phyloP scores from a whole-genome alignment of 2,888 invertebrate genomes.

The Diabrotica balteata region DNA sequence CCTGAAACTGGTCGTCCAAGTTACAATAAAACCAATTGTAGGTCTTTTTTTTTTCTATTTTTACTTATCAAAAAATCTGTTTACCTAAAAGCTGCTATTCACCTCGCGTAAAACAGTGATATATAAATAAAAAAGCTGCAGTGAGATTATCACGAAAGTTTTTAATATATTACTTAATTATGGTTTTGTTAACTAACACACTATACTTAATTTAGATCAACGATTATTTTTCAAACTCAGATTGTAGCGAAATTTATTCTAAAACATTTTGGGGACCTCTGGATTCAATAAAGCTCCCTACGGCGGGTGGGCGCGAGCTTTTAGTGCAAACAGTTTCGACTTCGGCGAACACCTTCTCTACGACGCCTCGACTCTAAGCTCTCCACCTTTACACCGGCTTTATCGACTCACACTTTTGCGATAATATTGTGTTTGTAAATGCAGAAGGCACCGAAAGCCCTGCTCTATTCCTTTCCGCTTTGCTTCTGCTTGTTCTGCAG shows the following conservation, averaged over 20 bases:
- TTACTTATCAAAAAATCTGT: too few relatives aligned
- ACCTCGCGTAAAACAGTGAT: too few relatives aligned
- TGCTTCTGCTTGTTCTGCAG: neutral
- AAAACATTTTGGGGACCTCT: slow-evolving; percentile 32
- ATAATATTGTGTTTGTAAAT: slow-evolving; percentile 53
- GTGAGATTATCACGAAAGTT: too few relatives aligned
- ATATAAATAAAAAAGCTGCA: too few relatives aligned
- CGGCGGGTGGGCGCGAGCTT: slow-evolving; percentile 42
- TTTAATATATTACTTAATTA: too few relatives aligned
- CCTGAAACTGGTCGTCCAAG: too few relatives aligned
- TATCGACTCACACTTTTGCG: slow-evolving; percentile 47
- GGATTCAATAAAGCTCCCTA: slow-evolving; percentile 33
- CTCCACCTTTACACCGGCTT: slow-evolving; percentile 52
- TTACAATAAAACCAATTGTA: too few relatives aligned
- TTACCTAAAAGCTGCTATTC: too few relatives aligned
- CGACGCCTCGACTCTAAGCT: slow-evolving; percentile 42
- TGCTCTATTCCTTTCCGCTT: slow-evolving; percentile 1
- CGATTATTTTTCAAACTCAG: too few relatives aligned
- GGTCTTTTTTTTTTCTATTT: too few relatives aligned
- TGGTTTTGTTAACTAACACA: too few relatives aligned
- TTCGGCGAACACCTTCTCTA: slow-evolving; percentile 36
- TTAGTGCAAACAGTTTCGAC: slow-evolving; percentile 42
- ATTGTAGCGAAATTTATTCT: neutral
- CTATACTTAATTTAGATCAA: too few relatives aligned
- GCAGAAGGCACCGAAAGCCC: slow-evolving; percentile 41